Evolutionary conservation across 2,888 invertebrate genomes (phyloP).

Genomic region (Parelbella ahira): DNA sequence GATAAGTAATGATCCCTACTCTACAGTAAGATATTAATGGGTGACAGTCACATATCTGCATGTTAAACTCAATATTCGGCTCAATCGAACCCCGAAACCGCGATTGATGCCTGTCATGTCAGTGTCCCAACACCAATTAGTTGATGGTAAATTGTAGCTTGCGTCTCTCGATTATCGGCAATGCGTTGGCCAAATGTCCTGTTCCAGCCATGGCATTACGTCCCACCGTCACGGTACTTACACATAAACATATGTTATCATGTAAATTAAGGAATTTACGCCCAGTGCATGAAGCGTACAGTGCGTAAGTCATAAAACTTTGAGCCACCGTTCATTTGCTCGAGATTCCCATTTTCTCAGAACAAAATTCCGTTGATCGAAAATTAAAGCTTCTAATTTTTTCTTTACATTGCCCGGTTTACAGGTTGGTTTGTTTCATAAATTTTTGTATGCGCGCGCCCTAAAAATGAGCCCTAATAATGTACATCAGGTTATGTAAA

Average conservation of each 20-base stretch:
- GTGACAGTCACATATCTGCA: too few species aligned
- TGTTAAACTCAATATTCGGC: too few species aligned
- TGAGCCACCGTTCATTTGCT: constrained; percentile 4
- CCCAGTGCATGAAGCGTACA: constrained; percentile 23
- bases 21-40: too few species aligned
- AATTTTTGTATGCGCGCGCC: not conserved
- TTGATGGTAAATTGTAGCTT: constrained; percentile 42
- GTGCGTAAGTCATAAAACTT: constrained; percentile 13
- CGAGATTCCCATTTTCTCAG: too few species aligned
- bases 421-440: too few species aligned
- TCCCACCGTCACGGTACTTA: constrained; percentile 57
- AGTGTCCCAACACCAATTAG: constrained; percentile 15
- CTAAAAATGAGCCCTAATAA: constrained; percentile 1
- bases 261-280: constrained; percentile 44
- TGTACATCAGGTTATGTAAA: constrained; percentile 10
- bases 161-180: constrained; percentile 39
- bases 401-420: too few species aligned
- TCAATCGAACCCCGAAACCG: too few species aligned
- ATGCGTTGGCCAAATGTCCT: constrained; percentile 52
- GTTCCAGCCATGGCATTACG: constrained; percentile 35
- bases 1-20: too few species aligned
- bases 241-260: constrained; percentile 60
- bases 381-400: too few species aligned
- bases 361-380: too few species aligned
- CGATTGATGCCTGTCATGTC: constrained; percentile 36